phyloP scores from a whole-genome alignment of 2,113 vertebrate species.

The Brevimyrus niger region DNA sequence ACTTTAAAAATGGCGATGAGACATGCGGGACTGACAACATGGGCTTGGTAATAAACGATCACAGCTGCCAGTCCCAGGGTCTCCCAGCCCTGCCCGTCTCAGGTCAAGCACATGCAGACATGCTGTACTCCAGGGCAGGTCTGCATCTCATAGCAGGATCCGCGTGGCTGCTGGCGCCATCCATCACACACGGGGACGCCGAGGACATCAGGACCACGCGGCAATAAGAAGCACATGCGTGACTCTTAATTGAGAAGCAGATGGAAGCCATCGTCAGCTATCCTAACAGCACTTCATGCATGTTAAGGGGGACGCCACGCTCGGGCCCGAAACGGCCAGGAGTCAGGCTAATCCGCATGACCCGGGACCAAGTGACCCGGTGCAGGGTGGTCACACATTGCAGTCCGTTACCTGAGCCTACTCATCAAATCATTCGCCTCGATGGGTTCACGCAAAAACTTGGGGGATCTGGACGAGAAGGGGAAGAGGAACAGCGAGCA shows the following conservation, averaged over 20 bases:
- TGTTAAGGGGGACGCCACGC: neutral
- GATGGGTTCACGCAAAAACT: conserved; percentile 52
- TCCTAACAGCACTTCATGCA: neutral
- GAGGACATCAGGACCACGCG: too few species aligned
- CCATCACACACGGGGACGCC: neutral
- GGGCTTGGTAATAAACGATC: neutral
- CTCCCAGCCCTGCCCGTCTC: neutral
- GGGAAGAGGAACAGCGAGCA: conserved; percentile 34
- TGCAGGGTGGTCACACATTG: conserved; percentile 30
- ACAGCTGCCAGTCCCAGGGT: neutral
- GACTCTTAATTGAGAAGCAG: neutral
- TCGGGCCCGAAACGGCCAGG: neutral
- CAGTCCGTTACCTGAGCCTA: conserved; percentile 63
- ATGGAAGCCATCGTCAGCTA: neutral
- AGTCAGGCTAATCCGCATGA: neutral
- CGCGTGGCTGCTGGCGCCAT: neutral
- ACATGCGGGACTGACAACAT: neutral
- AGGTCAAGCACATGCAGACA: neutral
- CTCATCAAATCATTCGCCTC: conserved; percentile 61
- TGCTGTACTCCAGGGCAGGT: neutral
- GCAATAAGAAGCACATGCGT: neutral
- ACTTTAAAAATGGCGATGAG: neutral
- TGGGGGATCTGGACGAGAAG: conserved; percentile 61
- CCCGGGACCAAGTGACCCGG: conserved; percentile 36
- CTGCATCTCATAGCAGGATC: neutral